These are phyloP conservation scores for Sitta europaea DNA, from an alignment of 2,113 vertebrate genomes.

Conservation along the genomic window DNA sequence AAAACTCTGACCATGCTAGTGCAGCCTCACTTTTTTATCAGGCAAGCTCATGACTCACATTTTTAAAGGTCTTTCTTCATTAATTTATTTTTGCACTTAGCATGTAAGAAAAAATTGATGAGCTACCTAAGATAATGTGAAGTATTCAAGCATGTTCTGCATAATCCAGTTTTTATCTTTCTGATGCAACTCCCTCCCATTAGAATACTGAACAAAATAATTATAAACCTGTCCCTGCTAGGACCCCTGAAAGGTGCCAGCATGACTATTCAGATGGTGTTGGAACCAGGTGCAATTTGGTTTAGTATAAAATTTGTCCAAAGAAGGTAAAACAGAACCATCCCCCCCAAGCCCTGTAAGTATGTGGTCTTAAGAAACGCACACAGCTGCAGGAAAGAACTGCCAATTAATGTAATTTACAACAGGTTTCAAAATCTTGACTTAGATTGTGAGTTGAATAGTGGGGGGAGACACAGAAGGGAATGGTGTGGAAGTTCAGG, in stretches of 20 bases:
- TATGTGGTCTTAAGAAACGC: conserved; percentile 27
- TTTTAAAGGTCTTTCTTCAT: not conserved
- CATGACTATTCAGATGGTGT: conserved; percentile 6
- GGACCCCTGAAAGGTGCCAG: conserved; percentile 27
- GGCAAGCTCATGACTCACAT: not conserved
- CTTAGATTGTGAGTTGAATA: not conserved
- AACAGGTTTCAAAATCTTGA: conserved; percentile 47
- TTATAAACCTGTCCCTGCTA: not conserved
- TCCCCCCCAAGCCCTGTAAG: not conserved
- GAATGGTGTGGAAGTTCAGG: conserved; percentile 40
- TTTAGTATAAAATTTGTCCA: not conserved
- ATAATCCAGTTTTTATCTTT: conserved; percentile 14
- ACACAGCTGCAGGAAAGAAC: conserved; percentile 27
- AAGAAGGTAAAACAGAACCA: not conserved
- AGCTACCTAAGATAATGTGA: conserved; percentile 9
- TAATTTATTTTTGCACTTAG: not conserved
- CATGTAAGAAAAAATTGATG: conserved; percentile 11
- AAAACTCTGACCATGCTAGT: not conserved
- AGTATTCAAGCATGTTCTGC: not conserved
- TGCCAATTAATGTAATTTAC: conserved; percentile 52
- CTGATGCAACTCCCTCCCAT: not conserved
- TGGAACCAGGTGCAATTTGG: not conserved
- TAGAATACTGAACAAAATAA: not conserved
- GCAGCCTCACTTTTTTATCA: not conserved
- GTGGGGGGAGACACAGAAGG: not conserved